A percentile compares a stretch with the other conserved stretches of the same genome.
Evolutionary conservation across 2,888 invertebrate species (phyloP).

Genomic region (Branchellion lobata): DNA sequence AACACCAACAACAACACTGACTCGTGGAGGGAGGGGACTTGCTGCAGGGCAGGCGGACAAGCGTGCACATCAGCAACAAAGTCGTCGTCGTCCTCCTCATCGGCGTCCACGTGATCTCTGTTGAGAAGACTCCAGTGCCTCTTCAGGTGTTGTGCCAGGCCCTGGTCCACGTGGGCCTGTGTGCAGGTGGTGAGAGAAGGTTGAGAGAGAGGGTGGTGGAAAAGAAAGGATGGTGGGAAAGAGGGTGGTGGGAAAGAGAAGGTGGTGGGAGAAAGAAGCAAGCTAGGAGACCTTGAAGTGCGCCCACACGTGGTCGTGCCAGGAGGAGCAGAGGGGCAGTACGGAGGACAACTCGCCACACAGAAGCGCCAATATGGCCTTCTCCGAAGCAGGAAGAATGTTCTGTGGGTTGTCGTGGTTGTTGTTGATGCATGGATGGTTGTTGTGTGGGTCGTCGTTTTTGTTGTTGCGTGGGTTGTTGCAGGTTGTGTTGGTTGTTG

Average conservation of each 20-base stretch:
- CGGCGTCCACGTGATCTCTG: not conserved
- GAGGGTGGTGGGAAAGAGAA: too few species aligned
- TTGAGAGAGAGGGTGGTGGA: too few species aligned
- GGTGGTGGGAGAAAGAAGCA: too few species aligned
- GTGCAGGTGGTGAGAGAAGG: too few species aligned
- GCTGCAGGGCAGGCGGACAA: too few species aligned
- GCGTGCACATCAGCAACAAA: not conserved
- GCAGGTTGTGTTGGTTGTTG: too few species aligned
- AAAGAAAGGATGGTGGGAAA: too few species aligned
- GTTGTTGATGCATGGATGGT: too few species aligned
- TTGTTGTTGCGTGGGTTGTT: not conserved
- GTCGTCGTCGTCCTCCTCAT: not conserved
- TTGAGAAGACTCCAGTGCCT: not conserved
- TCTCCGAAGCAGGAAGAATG: conserved; percentile 56
- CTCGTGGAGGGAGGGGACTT: too few species aligned
- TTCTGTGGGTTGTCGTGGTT: too few species aligned
- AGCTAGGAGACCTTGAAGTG: conserved; percentile 68
- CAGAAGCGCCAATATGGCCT: conserved; percentile 75
- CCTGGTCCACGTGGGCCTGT: conserved; percentile 74
- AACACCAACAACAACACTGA: too few species aligned
- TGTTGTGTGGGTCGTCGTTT: too few species aligned
- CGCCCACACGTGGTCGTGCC: conserved; percentile 89
- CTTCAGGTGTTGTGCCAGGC: conserved; percentile 78
- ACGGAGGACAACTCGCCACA: conserved; percentile 80
- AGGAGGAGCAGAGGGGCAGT: conserved; percentile 75